Evolutionary conservation across 2,113 vertebrate genomes (phyloP).

Genomic region (Sturnira hondurensis): DNA sequence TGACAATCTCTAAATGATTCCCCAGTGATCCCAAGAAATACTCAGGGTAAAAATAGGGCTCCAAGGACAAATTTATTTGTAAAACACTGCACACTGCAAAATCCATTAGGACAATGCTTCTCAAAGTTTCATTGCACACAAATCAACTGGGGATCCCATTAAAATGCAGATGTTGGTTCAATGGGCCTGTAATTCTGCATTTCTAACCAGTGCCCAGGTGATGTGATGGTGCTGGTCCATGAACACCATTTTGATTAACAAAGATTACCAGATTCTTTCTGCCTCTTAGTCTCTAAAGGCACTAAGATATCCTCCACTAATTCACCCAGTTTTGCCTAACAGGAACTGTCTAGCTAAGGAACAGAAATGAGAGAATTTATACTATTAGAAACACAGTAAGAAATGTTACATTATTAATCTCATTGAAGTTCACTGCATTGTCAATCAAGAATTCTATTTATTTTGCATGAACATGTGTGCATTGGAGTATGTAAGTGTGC

Average conservation of each 20-base stretch:
- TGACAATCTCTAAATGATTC: background rate
- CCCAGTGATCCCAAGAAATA: background rate
- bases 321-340: background rate
- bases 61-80: background rate
- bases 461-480: background rate
- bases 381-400: background rate
- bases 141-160: background rate
- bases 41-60: background rate
- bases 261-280: background rate
- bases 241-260: background rate
- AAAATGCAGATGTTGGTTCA: background rate
- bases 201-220: accelerated
- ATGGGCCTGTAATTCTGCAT: background rate
- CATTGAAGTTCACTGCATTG: accelerated
- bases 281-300: background rate
- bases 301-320: background rate
- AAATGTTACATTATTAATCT: background rate
- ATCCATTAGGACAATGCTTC: background rate
- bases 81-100: too few relatives aligned
- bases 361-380: background rate
- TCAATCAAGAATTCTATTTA: background rate
- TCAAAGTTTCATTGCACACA: accelerated
- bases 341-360: background rate
- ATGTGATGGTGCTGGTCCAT: background rate
- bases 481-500: too few relatives aligned